Evolutionary conservation across 2,888 invertebrate species (phyloP).

Genomic region (Chrysolina americana): DNA sequence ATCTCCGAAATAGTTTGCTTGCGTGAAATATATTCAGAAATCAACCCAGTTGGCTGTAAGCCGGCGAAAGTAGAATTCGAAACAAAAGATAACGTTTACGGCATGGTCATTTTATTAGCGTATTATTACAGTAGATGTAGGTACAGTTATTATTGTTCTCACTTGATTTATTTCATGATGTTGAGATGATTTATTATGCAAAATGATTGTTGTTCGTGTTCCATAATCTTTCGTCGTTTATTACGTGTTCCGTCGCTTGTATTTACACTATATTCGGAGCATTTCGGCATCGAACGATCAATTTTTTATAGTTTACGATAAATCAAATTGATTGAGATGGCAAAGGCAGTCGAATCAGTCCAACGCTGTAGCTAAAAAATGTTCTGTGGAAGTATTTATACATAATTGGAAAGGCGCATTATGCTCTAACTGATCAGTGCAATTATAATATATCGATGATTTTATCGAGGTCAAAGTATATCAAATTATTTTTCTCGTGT

Average conservation of each 20-base stretch:
- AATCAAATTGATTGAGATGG: not conserved
- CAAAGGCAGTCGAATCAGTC: not conserved
- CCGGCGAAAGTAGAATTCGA: conserved; percentile 13
- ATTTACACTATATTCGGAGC: conserved; percentile 14
- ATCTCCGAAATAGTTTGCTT: not conserved
- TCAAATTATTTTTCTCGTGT: too few relatives aligned
- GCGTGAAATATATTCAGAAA: not conserved
- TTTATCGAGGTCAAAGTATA: too few relatives aligned
- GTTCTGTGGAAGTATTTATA: too few relatives aligned
- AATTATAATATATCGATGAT: too few relatives aligned
- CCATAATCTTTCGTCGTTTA: conserved; percentile 10
- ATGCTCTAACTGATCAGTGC: too few relatives aligned
- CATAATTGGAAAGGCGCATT: too few relatives aligned
- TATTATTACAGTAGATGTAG: conserved; percentile 15
- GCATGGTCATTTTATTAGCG: conserved; percentile 6
- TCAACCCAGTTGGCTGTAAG: not conserved
- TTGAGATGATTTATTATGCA: conserved; percentile 6
- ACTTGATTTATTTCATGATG: conserved; percentile 17
- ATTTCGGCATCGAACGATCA: conserved; percentile 1
- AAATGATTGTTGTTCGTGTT: conserved; percentile 10
- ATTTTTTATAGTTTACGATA: not conserved
- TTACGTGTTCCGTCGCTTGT: not conserved
- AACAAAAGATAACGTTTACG: conserved; percentile 5
- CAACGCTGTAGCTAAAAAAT: too few relatives aligned
- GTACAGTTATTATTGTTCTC: conserved; percentile 19